A percentile compares a stretch with the other conserved stretches of the same genome.
phyloP scores from a whole-genome alignment of 2,888 invertebrate species.

The Cheilosia vulpina region DNA sequence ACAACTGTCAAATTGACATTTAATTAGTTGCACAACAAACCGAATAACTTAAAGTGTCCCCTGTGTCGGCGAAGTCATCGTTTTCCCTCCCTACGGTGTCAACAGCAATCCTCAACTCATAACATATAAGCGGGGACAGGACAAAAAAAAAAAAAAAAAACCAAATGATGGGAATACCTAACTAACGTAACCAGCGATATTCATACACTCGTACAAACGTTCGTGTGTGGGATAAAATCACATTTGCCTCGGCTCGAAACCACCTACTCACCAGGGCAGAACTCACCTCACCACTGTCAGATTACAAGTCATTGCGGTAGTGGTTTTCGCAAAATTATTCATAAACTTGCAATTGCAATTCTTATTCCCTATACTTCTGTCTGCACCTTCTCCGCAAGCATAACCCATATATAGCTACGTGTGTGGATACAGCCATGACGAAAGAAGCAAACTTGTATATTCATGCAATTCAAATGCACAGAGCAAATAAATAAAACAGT shows the following conservation, averaged over 20 bases:
- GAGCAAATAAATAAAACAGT: constrained; percentile 71
- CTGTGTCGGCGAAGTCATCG: constrained; percentile 23
- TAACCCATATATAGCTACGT: too few species aligned
- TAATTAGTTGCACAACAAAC: constrained; percentile 49
- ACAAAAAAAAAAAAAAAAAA: not conserved
- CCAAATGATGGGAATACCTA: constrained; percentile 1
- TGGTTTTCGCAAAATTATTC: constrained; percentile 69
- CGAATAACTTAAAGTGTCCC: constrained; percentile 50
- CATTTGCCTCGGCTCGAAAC: constrained; percentile 37
- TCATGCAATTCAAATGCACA: constrained; percentile 74
- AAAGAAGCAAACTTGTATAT: constrained; percentile 62
- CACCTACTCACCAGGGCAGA: constrained; percentile 51
- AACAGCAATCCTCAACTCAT: constrained; percentile 31
- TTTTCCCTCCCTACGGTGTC: constrained; percentile 11
- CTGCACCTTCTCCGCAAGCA: constrained; percentile 15
- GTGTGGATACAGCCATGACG: constrained; percentile 2
- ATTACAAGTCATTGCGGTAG: constrained; percentile 71
- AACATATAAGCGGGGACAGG: constrained; percentile 16
- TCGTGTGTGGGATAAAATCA: constrained; percentile 24
- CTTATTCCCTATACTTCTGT: constrained; percentile 48
- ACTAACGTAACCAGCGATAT: constrained; percentile 50
- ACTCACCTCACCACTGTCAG: constrained; percentile 71
- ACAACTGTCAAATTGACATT: constrained; percentile 32
- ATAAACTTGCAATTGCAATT: constrained; percentile 75
- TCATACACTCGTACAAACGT: constrained; percentile 44